Base-by-base conservation (phyloP, 2,888 invertebrate species). In the Lasioglossum calceatum region DNA sequence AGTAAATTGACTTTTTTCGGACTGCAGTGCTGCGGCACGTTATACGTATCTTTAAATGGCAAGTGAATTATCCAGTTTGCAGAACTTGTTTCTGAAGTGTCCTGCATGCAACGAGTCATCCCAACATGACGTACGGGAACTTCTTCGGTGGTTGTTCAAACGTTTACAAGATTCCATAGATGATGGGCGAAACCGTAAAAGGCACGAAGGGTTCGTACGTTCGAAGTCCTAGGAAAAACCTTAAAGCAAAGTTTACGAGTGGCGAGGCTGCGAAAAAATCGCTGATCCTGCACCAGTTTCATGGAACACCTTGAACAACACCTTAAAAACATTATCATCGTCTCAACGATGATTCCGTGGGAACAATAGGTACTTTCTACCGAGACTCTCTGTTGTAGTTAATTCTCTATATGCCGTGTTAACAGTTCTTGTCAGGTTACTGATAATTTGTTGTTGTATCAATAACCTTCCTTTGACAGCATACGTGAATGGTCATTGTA, bases 131-230 rank as follows among this genome's bases (percentile, higher is more conserved):
- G 85, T 77, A 44, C 42, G 58, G 42, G 44, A 77, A 67, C 80
- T 84, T 76, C 80, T 78, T 79, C 81, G 23, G 58, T 27, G 64
- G 79, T 79, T 61, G 76, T 74, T 80, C 76, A 77, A 89, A 70
- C 87, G 78, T 86, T 87, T 85, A 82, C 81, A 84, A 84, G 85
- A 91, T 91, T 91, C 89, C 88, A 75, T 84, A n/a, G 84, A 76
- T 90, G 90, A 91, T 90, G 72, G 72, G 82, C 54, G 50, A 16
- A 77, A 50, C 84, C 82, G 73, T 89, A 89, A 85, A 91, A 87
- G 88, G 75, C 79, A 75, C 58, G 76, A 83, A 83, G 81, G 84
- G 79, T 81, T 86, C 50, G 74, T 77, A 74, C 82, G 76, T 78
- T 78, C 79, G 79, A 90, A 84, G 74, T 90, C 86, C 82, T 89